Conservation (phyloP, 2,797 vertebrate genomes). For the Sternarchorhynchus goeldii region DNA sequence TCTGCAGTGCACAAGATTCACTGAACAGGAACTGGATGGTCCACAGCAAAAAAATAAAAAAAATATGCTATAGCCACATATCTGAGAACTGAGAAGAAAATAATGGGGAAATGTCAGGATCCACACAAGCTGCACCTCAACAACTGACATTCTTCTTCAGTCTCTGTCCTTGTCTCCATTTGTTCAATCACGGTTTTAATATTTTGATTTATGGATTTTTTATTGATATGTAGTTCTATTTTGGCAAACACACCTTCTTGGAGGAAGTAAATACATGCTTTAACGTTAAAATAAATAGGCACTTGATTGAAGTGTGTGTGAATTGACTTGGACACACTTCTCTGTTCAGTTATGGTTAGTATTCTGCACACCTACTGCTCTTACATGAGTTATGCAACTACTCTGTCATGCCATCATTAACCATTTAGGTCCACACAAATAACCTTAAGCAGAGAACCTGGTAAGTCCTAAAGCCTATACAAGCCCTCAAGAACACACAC, state of each 20-base stretch:
- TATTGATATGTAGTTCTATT: neutral
- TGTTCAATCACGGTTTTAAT: too few species aligned
- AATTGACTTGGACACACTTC: slow-evolving; percentile 1
- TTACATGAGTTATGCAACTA: slow-evolving; percentile 16
- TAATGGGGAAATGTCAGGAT: too few species aligned
- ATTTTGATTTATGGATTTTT: too few species aligned
- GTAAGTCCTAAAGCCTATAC: neutral
- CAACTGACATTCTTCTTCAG: too few species aligned
- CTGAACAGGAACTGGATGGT: neutral
- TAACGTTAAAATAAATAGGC: neutral
- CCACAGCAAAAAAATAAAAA: too few species aligned
- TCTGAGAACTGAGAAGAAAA: too few species aligned
- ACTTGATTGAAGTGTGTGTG: neutral
- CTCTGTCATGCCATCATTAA: slow-evolving; percentile 20
- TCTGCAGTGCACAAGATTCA: neutral
- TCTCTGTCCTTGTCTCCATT: too few species aligned
- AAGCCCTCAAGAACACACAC: neutral
- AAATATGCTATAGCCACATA: too few species aligned
- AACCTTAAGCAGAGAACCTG: neutral
- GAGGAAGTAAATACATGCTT: neutral
- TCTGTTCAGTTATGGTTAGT: neutral
- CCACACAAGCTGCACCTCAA: too few species aligned
- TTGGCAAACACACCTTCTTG: neutral
- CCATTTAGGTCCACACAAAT: slow-evolving; percentile 25
- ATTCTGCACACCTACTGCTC: slow-evolving; percentile 1